A percentile compares a stretch with the other conserved stretches of the same genome.
Conservation (phyloP, 53 echinoderm and acorn worm genomes). For the Paracentrotus lividus region DNA sequence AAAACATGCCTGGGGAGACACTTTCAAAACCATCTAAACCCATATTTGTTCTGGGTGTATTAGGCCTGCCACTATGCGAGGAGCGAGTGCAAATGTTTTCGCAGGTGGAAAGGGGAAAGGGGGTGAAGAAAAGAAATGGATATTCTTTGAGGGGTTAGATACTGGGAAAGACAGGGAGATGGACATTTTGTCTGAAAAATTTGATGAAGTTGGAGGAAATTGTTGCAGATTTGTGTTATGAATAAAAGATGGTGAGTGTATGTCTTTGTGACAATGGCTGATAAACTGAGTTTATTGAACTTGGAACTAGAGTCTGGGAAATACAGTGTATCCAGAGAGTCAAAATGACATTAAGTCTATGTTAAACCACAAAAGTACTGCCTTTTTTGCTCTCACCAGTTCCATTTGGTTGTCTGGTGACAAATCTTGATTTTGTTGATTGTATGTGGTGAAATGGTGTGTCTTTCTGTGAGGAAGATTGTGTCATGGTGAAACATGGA, state of each 20-base stretch:
- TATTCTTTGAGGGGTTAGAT: not conserved
- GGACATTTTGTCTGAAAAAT: not conserved
- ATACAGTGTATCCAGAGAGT: no score
- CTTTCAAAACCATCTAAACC: constrained; percentile 19
- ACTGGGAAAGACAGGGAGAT: not conserved
- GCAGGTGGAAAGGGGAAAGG: constrained; percentile 26
- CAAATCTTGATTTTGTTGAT: not conserved
- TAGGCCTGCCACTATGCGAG: not conserved
- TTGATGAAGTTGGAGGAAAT: not conserved
- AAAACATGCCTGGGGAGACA: not conserved
- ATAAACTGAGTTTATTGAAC: no score
- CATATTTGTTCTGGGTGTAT: constrained; percentile 35
- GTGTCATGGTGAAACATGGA: not conserved
- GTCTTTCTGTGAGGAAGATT: not conserved
- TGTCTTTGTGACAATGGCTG: not conserved
- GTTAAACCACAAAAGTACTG: no score
- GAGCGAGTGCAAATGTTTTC: constrained; percentile 48
- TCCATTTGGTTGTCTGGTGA: no score
- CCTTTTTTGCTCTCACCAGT: no score
- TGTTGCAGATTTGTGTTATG: not conserved
- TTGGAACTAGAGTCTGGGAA: no score
- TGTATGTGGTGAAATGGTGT: not conserved
- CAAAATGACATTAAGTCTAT: no score
- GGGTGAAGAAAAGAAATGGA: not conserved
- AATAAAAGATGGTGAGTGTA: not conserved